These are phyloP conservation scores for Phrixothrix hirtus DNA, from an alignment of 2,888 invertebrate species.

Conservation along the genomic window DNA sequence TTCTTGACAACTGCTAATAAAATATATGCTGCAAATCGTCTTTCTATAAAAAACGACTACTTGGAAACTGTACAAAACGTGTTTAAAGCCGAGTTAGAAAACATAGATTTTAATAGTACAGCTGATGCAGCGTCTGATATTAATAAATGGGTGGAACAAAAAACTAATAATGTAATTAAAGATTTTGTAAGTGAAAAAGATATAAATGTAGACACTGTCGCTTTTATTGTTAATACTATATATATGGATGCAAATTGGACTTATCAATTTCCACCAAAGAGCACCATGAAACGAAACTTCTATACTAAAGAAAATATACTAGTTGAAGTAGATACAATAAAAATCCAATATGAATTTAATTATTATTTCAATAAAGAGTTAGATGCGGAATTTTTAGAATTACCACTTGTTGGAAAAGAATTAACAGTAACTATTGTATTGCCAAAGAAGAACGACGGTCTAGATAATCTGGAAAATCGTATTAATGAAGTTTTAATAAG, in stretches of 20 bases:
- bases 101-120: conserved; percentile 38
- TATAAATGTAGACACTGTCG: conserved; percentile 37
- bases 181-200: conserved; percentile 39
- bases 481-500: conserved; percentile 23
- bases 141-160: conserved; percentile 50
- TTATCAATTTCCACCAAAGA: conserved; percentile 29
- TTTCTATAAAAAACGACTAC: conserved; percentile 61
- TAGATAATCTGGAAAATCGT: conserved; percentile 23
- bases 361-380: conserved; percentile 43
- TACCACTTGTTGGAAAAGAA: conserved; percentile 39
- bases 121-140: conserved; percentile 41
- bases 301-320: conserved; percentile 31
- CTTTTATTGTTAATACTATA: conserved; percentile 49
- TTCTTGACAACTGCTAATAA: conserved; percentile 54
- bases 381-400: conserved; percentile 45
- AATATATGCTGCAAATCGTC: conserved; percentile 64
- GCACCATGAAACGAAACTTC: conserved; percentile 40
- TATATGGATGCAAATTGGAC: conserved; percentile 49
- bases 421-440: conserved; percentile 34
- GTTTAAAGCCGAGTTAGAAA: conserved; percentile 65
- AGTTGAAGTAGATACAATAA: conserved; percentile 45
- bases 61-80: conserved; percentile 62
- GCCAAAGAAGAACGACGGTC: conserved; percentile 32
- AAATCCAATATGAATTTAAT: conserved; percentile 35
- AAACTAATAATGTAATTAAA: conserved; percentile 49